phyloP scores from a whole-genome alignment of 2,888 invertebrate species.

The Pteria penguin region DNA sequence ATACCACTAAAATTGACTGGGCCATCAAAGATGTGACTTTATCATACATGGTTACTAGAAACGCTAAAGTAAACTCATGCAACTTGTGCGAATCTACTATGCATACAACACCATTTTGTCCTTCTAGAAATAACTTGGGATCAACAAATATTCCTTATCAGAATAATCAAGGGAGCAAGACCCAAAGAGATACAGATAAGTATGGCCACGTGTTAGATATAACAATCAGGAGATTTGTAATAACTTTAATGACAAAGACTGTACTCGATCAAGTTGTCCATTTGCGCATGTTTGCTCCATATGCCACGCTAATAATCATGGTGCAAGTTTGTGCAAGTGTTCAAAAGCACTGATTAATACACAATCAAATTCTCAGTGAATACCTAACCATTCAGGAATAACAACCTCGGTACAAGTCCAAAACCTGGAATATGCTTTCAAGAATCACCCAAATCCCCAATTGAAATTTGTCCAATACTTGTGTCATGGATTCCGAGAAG shows the following conservation, averaged over 20 bases:
- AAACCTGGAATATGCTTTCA: conserved; percentile 5
- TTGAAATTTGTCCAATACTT: conserved; percentile 23
- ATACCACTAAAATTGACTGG: conserved; percentile 35
- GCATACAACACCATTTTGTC: conserved; percentile 18
- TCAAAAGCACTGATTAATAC: background rate
- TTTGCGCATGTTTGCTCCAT: background rate
- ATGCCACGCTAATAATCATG: conserved; percentile 13
- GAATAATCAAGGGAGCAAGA: background rate
- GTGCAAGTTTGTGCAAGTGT: background rate
- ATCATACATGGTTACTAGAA: conserved; percentile 7
- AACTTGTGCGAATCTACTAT: conserved; percentile 1
- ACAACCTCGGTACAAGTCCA: conserved; percentile 4
- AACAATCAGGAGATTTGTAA: conserved; percentile 30
- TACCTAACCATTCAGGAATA: background rate
- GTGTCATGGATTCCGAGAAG: conserved; percentile 8
- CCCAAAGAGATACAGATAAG: background rate
- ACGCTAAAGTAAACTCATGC: conserved; percentile 19
- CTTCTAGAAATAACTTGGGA: background rate
- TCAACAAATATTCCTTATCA: background rate
- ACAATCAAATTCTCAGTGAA: too few species aligned
- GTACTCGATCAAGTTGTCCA: background rate
- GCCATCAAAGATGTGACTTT: conserved; percentile 19
- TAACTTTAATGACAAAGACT: too few species aligned
- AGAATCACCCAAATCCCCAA: conserved; percentile 7
- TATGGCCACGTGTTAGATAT: background rate